These are phyloP conservation scores for Euborellia annulipes DNA, from an alignment of 1,140 invertebrate species.

Conservation along the genomic window DNA sequence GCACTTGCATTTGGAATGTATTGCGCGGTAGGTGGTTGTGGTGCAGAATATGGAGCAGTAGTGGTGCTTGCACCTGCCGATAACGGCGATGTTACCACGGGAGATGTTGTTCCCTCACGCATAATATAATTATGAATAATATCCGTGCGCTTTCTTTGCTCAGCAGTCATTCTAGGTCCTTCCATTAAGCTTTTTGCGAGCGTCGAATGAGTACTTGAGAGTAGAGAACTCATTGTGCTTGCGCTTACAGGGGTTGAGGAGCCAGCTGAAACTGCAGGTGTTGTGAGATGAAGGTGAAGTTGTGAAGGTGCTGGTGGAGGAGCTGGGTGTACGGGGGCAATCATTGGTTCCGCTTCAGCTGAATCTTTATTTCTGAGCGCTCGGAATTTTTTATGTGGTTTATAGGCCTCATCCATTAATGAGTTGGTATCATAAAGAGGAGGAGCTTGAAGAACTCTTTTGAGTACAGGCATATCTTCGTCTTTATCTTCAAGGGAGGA, in stretches of 20 bases:
- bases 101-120: conserved; percentile 32
- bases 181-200: conserved; percentile 76
- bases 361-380: conserved; percentile 60
- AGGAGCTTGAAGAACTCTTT: conserved; percentile 78
- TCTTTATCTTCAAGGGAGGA: conserved; percentile 67
- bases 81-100: neutral
- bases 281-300: conserved; percentile 5
- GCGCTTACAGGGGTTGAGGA: neutral
- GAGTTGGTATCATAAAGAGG: conserved; percentile 76
- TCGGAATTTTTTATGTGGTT: conserved; percentile 88
- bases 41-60: neutral
- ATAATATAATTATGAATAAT: conserved; percentile 82
- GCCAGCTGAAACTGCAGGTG: conserved; percentile 2
- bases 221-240: conserved; percentile 24
- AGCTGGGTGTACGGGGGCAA: conserved; percentile 24
- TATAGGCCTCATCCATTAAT: conserved; percentile 86
- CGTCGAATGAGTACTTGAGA: conserved; percentile 73
- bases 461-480: conserved; percentile 84
- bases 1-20: too few species aligned
- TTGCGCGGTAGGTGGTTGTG: too few species aligned
- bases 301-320: conserved; percentile 13
- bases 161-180: conserved; percentile 70
- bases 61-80: conserved; percentile 2
- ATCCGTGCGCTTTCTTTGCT: conserved; percentile 74
- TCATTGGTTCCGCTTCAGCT: conserved; percentile 50